Base-by-base conservation (phyloP, 2,113 vertebrate species). In the Talpa occidentalis region DNA sequence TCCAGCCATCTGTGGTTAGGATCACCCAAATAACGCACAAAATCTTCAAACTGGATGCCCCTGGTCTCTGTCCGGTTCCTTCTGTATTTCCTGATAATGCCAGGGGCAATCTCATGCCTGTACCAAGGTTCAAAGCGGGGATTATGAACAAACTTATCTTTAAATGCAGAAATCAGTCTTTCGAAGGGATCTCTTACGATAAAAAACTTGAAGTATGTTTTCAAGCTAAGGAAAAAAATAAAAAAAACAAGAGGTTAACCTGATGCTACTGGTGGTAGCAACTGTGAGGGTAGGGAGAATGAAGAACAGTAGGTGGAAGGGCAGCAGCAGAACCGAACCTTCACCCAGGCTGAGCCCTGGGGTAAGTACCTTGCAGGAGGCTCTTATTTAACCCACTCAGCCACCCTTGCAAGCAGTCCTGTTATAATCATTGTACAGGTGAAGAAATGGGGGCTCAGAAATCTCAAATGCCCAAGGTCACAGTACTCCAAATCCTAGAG, bases 41-140 rank as follows among this genome's bases (percentile, higher is more conserved):
- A 99, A 94, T 99, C 99, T 95, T 99, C 99, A 19, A 99, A 99
- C 94, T 99, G 99, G 90, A 99, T 98, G 69, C 99, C 99, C 5
- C 98, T 97, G 88, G 98, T 98, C 40, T 98, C 98, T 0, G 98
- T 98, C 92, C 99, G 99, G 86, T 98, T 98, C 97, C 97, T 99
- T 82, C 99, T 98, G 79, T 99, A 99, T 74, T 99, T 99, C 6
- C 99, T 98, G 88, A 99, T 99, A 96, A 99, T 99, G 97, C 98
- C 99, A 0, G 99, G 99, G 28, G 99, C 99, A 5, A 99, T 99
- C 97, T 99, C 98, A 12, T 99, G 99, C 96, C 99, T 99, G 97
- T 99, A 99, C 99, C 99, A 99, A 1, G 99, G 99, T 93, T 99
- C 99, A 9, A 99, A 99, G 16, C 99, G 99, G 3, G 99, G 99